phyloP scores from a whole-genome alignment of 1,140 invertebrate genomes.

The Solen grandis region DNA sequence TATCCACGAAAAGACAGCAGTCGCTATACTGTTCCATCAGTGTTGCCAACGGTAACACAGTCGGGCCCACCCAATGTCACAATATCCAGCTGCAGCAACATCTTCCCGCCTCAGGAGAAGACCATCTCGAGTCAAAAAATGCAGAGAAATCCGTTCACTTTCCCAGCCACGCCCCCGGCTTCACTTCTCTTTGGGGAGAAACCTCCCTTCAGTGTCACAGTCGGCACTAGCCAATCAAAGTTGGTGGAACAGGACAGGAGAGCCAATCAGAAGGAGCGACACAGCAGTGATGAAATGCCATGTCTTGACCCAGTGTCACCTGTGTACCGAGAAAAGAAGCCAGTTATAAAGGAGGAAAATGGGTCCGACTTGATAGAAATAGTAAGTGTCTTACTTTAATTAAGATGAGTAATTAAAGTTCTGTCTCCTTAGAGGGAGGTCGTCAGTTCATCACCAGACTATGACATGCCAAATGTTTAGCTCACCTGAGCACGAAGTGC shows the following conservation, averaged over 20 bases:
- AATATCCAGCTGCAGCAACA: slow-evolving; percentile 32
- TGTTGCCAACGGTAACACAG: slow-evolving; percentile 32
- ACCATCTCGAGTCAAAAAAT: slow-evolving; percentile 13
- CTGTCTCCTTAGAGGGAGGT: background rate
- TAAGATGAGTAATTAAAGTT: background rate
- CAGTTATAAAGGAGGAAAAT: background rate
- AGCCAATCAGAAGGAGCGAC: slow-evolving; percentile 44
- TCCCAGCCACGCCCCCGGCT: slow-evolving; percentile 51
- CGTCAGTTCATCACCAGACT: background rate
- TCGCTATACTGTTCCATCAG: background rate
- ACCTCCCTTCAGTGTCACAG: background rate
- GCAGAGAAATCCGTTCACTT: slow-evolving; percentile 54
- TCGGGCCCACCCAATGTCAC: slow-evolving; percentile 46
- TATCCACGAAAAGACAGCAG: background rate
- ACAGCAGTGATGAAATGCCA: slow-evolving; percentile 54
- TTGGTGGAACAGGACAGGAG: slow-evolving; percentile 5
- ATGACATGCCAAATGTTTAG: background rate
- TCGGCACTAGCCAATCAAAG: slow-evolving; percentile 31
- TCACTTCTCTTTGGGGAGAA: slow-evolving; percentile 3
- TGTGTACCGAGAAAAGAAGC: slow-evolving; percentile 13
- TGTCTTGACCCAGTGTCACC: slow-evolving; percentile 34
- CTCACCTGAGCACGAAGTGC: too few relatives aligned
- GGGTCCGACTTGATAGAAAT: slow-evolving; percentile 29
- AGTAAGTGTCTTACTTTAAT: slow-evolving; percentile 28
- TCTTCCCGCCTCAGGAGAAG: slow-evolving; percentile 33